Base-by-base conservation (phyloP, 1,140 invertebrate genomes). In the Calosoma granatense region DNA sequence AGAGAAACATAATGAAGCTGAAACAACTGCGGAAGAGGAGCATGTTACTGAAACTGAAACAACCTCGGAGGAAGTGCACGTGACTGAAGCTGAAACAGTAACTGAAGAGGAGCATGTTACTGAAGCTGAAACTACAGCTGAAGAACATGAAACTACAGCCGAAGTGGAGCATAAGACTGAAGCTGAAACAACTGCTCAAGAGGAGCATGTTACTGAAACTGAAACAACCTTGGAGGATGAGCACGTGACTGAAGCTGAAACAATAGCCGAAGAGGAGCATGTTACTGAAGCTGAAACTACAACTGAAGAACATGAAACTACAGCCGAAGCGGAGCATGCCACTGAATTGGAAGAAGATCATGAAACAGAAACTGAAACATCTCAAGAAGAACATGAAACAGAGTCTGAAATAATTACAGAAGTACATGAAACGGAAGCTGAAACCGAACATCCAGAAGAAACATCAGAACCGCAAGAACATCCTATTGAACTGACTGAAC, bases 381-480 rank as follows among this genome's bases (percentile, higher is more conserved):
- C 26, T n/a, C 6, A 36, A 36, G 26, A 36, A 36, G 26, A 36
- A 36, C 6, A 9, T 36, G 26, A 36, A 36, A 9, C 26, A 36
- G 26, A 36, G n/a, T n/a, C n/a, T 36, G 26, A 36, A 36, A 6
- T 9, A n/a, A n/a, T n/a, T n/a, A n/a, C n/a, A n/a, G n/a, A n/a
- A 36, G 6, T n/a, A 6, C 6, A 36, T 36, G 26, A 36, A n/a
- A 36, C 26, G n/a, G n/a, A n/a, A 43, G 51, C 57, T 12, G 59
- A 21, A 39, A 55, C 60, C 23, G 73, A 74, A 20, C 72, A 72
- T 61, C 55, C 64, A 54, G 71, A 72, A 63, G 70, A 72, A 56
- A 20, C 22, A 20, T 17, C n/a, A 53, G 39, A 59, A 6, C 67
- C 63, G 61, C 53, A 26, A 58, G 53, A 56, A n/a, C 22, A 15